Evolutionary conservation across 2,113 vertebrate genomes (phyloP).

Genomic region (Silurus glanis): DNA sequence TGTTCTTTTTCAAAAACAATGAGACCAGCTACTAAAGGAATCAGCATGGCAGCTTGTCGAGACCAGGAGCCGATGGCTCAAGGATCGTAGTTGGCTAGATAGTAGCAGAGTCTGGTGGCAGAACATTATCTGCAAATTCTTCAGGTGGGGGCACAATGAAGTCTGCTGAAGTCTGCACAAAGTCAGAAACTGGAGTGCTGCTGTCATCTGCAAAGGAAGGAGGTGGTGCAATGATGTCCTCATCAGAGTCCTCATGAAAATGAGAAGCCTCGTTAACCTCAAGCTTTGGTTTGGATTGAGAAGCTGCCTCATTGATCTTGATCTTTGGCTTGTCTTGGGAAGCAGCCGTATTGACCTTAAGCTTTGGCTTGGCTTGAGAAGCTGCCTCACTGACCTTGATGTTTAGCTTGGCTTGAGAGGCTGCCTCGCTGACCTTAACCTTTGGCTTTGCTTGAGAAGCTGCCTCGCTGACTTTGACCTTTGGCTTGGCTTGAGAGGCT

Average conservation of each 20-base stretch:
- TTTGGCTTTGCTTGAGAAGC: neutral
- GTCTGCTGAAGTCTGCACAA: neutral
- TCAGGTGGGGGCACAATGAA: conserved; percentile 11
- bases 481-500: neutral
- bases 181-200: neutral
- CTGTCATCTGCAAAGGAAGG: conserved; percentile 26
- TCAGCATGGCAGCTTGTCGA: neutral
- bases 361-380: neutral
- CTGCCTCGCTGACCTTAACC: no score
- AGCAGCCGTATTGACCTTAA: neutral
- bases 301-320: neutral
- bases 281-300: neutral
- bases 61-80: neutral
- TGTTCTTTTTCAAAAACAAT: neutral
- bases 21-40: neutral
- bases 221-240: neutral
- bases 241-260: neutral
- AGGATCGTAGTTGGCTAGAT: neutral
- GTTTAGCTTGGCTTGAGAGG: no score
- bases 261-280: neutral
- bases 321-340: neutral
- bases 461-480: neutral
- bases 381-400: no score
- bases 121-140: conserved; percentile 19
- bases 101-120: neutral